phyloP scores from a whole-genome alignment of 1,140 invertebrate genomes.

The Argopecten irradians region DNA sequence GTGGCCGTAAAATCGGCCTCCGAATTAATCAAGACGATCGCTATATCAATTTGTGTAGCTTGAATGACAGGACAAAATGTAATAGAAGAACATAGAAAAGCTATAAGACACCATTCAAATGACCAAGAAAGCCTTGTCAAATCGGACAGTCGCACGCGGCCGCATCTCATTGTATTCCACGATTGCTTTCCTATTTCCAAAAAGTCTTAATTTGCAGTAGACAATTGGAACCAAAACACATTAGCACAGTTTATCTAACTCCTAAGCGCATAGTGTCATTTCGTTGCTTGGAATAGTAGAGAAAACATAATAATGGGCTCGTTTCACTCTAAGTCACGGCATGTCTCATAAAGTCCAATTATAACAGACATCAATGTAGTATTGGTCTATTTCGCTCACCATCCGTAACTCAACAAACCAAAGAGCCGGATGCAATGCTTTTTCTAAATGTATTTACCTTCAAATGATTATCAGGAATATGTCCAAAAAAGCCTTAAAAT shows the following conservation, averaged over 20 bases:
- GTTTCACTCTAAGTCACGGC: too few species aligned
- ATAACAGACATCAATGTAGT: background rate
- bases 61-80: background rate
- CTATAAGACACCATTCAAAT: slow-evolving; percentile 5
- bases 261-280: background rate
- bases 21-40: background rate
- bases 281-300: background rate
- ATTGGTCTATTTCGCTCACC: background rate
- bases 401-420: background rate
- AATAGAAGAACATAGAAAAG: background rate
- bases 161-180: slow-evolving; percentile 21
- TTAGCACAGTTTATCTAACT: background rate
- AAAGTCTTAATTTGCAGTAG: background rate
- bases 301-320: too few species aligned
- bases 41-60: background rate
- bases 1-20: background rate
- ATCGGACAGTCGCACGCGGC: background rate
- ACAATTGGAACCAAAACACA: background rate
- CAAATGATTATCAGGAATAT: background rate
- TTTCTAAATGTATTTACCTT: background rate
- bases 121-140: background rate
- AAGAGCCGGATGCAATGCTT: too few species aligned
- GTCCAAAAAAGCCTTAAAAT: background rate
- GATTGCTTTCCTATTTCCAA: slow-evolving; percentile 10
- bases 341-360: background rate